Percentiles rank a stretch among this genome's conserved stretches.
These are phyloP conservation scores for Drosophila bocqueti DNA, from an alignment of 1,140 invertebrate genomes.

Conservation along the genomic window DNA sequence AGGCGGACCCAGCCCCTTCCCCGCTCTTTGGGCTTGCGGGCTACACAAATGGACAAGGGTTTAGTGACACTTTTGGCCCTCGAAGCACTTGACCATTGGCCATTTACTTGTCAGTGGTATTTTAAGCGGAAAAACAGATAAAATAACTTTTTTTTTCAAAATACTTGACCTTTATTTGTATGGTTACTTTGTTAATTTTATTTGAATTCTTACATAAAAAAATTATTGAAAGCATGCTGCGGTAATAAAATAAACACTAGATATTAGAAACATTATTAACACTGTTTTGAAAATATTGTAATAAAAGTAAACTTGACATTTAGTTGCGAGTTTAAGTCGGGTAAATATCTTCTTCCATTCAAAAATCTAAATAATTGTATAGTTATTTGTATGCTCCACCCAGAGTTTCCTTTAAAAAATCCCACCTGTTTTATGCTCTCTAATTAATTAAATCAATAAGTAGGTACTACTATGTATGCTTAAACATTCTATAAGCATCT, in stretches of 20 bases:
- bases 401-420: neutral
- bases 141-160: neutral
- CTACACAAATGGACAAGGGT: slow-evolving; percentile 19
- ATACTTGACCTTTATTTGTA: neutral
- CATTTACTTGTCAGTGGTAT: neutral
- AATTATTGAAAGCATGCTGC: too few relatives aligned
- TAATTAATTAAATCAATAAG: neutral
- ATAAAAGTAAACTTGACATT: too few relatives aligned
- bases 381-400: too few relatives aligned
- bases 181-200: too few relatives aligned
- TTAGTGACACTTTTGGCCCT: slow-evolving; percentile 29
- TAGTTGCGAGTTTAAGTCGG: too few relatives aligned
- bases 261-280: too few relatives aligned
- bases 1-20: neutral
- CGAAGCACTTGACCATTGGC: slow-evolving; percentile 17
- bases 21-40: neutral
- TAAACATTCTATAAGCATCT: neutral
- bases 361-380: too few relatives aligned
- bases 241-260: too few relatives aligned
- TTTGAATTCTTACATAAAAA: too few relatives aligned
- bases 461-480: neutral
- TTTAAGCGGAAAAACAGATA: neutral
- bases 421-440: neutral
- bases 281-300: too few relatives aligned
- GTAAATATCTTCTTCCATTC: too few relatives aligned